Conservation (phyloP, 2,113 vertebrate genomes). For the Passer montanus region DNA sequence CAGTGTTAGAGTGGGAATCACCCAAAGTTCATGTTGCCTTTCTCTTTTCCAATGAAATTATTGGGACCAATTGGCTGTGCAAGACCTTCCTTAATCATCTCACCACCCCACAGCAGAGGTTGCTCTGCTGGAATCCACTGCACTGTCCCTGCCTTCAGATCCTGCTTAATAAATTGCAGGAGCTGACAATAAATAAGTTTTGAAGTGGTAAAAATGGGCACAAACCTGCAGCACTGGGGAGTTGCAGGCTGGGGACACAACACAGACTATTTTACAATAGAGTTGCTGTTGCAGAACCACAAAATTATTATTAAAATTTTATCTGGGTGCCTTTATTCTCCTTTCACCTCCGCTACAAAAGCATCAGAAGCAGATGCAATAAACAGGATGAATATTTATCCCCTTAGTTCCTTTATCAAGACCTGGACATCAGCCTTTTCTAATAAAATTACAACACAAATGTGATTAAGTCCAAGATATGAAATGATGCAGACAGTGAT, state of each 20-base stretch:
- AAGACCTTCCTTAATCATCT: not conserved
- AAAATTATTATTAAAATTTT: not conserved
- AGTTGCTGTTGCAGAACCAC: not conserved
- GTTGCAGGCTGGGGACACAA: not conserved
- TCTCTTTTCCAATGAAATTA: not conserved
- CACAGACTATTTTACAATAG: not conserved
- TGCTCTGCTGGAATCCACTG: not conserved
- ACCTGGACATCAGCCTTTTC: not conserved
- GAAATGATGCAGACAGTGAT: not conserved
- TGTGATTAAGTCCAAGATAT: not conserved
- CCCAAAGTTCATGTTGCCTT: not conserved
- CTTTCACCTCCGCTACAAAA: not conserved
- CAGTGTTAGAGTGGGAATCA: not conserved
- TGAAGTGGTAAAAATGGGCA: not conserved
- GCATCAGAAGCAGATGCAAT: not conserved
- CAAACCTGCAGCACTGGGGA: not conserved
- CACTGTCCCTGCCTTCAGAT: not conserved
- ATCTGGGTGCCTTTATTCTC: not conserved
- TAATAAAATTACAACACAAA: conserved; percentile 12
- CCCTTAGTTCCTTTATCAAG: conserved; percentile 38
- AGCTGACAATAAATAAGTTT: not conserved
- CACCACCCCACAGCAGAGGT: not conserved
- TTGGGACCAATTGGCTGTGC: not conserved
- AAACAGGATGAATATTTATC: conserved; percentile 47
- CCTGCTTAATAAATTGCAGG: not conserved